Percentiles rank a stretch among this genome's conserved stretches.
These are phyloP conservation scores for Adoxophyes honmai DNA, from an alignment of 1,140 invertebrate species.

Conservation along the genomic window DNA sequence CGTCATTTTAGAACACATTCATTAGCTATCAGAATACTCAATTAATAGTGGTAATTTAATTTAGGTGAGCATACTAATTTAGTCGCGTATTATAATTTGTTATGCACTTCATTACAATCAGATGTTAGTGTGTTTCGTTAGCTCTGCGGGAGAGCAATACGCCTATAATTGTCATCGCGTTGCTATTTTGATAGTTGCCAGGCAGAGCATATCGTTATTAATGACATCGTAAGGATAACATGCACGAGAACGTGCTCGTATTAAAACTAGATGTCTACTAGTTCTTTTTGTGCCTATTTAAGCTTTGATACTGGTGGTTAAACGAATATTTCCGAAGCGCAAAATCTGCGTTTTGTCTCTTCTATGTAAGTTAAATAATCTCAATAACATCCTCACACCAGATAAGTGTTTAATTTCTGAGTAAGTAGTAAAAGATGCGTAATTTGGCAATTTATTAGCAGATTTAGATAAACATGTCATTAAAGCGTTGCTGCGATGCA, in stretches of 20 bases:
- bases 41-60: not conserved
- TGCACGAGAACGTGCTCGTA: not conserved
- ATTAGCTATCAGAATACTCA: not conserved
- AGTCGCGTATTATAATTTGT: not conserved
- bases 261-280: conserved; percentile 5
- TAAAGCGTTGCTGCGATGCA: conserved; percentile 25
- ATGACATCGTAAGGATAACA: not conserved
- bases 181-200: conserved; percentile 27
- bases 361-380: no score
- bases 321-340: no score
- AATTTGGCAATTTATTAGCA: no score
- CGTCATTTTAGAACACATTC: no score
- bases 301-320: no score
- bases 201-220: conserved; percentile 10
- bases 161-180: conserved; percentile 21
- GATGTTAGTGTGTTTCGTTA: not conserved
- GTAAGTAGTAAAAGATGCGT: no score
- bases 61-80: not conserved
- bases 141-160: conserved; percentile 49
- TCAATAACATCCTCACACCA: no score
- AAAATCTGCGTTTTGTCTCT: no score
- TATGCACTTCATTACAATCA: conserved; percentile 12
- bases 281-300: no score
- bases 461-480: no score
- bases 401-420: no score